Conservation (phyloP, 2,113 vertebrate species). For the Scalopus aquaticus region DNA sequence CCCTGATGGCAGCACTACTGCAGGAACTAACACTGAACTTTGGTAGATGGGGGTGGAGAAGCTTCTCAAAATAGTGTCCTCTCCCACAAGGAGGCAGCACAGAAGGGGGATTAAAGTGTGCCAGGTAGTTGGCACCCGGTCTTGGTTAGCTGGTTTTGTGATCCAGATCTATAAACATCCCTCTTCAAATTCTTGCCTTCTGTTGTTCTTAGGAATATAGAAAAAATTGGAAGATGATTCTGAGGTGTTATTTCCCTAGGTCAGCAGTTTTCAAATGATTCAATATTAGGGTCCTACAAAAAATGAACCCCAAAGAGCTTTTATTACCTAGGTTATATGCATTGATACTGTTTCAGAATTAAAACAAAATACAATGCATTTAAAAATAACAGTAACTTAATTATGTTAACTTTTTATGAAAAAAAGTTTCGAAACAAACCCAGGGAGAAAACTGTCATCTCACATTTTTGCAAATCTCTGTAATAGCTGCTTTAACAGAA, state of each 20-base stretch:
- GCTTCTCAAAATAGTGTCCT: not conserved
- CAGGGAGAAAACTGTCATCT: not conserved
- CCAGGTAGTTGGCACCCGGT: not conserved
- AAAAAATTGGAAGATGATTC: not conserved
- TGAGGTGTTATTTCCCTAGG: not conserved
- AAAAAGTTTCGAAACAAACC: not conserved
- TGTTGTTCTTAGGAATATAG: not conserved
- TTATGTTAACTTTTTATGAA: constrained; percentile 13
- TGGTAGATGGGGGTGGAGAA: not conserved
- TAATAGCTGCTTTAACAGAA: not conserved
- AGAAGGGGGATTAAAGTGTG: not conserved
- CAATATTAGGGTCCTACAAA: not conserved
- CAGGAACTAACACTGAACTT: not conserved
- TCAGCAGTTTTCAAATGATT: constrained; percentile 3
- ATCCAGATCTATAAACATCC: not conserved
- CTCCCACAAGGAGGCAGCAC: not conserved
- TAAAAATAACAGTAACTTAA: constrained; percentile 4
- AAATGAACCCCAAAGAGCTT: not conserved
- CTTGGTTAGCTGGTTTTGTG: not conserved
- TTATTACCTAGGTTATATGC: not conserved
- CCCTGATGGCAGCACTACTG: too few species aligned
- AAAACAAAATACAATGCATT: not conserved
- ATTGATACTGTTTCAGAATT: not conserved
- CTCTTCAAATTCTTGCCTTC: not conserved
- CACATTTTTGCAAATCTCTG: not conserved